A percentile compares a stretch with the other conserved stretches of the same genome.
Evolutionary conservation across 2,888 invertebrate genomes (phyloP).

Genomic region (Coelinius sp.): DNA sequence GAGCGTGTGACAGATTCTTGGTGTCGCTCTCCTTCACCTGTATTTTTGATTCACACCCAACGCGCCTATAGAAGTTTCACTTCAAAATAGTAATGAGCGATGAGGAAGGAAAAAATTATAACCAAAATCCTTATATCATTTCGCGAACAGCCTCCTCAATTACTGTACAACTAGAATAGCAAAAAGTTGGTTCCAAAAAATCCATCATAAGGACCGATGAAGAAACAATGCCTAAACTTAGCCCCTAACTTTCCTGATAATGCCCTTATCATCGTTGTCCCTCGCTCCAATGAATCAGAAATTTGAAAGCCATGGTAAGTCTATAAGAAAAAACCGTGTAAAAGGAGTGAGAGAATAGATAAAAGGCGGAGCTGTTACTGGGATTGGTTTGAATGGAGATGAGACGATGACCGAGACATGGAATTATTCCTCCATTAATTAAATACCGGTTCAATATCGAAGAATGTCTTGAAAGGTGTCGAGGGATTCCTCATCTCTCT

Average conservation of each 20-base stretch:
- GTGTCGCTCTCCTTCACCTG: too few species aligned
- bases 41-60: too few species aligned
- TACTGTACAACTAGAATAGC: not conserved
- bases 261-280: not conserved
- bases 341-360: conserved; percentile 19
- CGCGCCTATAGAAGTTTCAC: too few species aligned
- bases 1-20: too few species aligned
- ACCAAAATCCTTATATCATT: too few species aligned
- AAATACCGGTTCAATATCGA: conserved; percentile 45
- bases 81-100: too few species aligned
- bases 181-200: not conserved
- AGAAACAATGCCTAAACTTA: not conserved
- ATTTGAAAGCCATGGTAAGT: conserved; percentile 29
- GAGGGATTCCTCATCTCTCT: conserved; percentile 28
- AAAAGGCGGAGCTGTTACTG: not conserved
- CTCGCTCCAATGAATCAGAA: not conserved
- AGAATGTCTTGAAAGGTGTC: conserved; percentile 37
- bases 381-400: too few species aligned
- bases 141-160: too few species aligned
- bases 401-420: conserved; percentile 32
- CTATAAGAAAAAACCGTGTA: conserved; percentile 25
- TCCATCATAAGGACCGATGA: not conserved
- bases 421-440: conserved; percentile 50
- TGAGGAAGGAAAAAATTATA: too few species aligned
- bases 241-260: not conserved